These are phyloP conservation scores for Rhabditophanes sp. DNA, from an alignment of 2,888 invertebrate species.

Conservation along the genomic window DNA sequence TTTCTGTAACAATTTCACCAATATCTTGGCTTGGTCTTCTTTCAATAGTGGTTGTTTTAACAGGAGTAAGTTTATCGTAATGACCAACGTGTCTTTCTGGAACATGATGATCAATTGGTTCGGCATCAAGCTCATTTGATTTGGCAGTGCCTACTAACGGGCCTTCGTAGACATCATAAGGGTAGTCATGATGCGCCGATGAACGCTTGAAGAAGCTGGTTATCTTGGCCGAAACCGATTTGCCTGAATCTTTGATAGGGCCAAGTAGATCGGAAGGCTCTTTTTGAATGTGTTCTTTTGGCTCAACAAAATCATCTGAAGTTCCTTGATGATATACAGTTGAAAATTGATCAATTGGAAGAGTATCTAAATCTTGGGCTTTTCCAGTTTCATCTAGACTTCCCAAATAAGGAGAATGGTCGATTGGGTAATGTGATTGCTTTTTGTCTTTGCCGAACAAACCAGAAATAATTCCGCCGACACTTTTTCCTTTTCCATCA, in stretches of 20 bases:
- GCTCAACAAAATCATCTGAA: background rate
- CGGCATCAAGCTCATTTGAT: constrained; percentile 9
- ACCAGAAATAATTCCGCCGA: too few relatives aligned
- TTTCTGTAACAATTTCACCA: constrained; percentile 6
- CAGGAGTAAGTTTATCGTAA: constrained; percentile 7
- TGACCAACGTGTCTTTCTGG: constrained; percentile 13
- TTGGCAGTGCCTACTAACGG: constrained; percentile 9
- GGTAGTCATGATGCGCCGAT: constrained; percentile 13
- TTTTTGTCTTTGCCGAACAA: too few relatives aligned
- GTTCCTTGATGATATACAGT: too few relatives aligned
- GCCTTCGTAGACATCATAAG: constrained; percentile 13
- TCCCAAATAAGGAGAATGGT: too few relatives aligned
- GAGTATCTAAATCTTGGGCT: too few relatives aligned
- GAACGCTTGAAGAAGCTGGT: constrained; percentile 13
- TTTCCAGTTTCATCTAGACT: too few relatives aligned
- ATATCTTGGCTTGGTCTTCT: constrained; percentile 7
- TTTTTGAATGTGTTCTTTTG: too few relatives aligned
- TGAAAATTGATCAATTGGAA: too few relatives aligned
- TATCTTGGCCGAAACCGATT: constrained; percentile 6
- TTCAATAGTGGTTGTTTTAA: background rate
- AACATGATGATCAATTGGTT: constrained; percentile 14
- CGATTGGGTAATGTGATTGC: too few relatives aligned
- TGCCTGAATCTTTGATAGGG: constrained; percentile 2
- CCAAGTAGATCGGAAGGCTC: too few relatives aligned
- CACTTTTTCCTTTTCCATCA: too few relatives aligned